These are phyloP conservation scores for Plebejus melissa DNA, from an alignment of 2,888 invertebrate genomes.

Conservation along the genomic window DNA sequence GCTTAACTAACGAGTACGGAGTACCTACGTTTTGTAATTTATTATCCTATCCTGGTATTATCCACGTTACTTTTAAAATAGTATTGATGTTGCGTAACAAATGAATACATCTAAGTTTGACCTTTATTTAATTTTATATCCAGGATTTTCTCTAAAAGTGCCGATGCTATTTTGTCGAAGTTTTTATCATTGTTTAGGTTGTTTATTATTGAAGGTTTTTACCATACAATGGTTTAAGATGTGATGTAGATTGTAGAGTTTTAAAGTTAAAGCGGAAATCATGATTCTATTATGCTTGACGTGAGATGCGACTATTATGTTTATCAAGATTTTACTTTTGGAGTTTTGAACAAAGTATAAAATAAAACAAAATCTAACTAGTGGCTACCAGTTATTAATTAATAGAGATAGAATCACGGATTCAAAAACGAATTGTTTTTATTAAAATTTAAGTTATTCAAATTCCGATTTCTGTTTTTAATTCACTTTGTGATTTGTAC, in stretches of 20 bases:
- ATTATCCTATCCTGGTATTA: not conserved
- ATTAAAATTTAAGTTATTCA: too few species aligned
- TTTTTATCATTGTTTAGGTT: not conserved
- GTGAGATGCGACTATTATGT: too few species aligned
- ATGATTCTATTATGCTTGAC: not conserved
- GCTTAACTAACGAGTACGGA: not conserved
- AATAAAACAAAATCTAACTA: too few species aligned
- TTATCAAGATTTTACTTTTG: too few species aligned
- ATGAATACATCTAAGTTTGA: not conserved
- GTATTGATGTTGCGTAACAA: not conserved
- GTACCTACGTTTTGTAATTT: not conserved
- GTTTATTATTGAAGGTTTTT: not conserved
- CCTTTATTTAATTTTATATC: not conserved
- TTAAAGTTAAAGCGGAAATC: too few species aligned
- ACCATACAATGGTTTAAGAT: not conserved
- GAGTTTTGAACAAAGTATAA: too few species aligned
- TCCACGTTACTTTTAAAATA: not conserved
- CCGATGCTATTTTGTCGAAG: not conserved
- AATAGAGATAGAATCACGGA: too few species aligned
- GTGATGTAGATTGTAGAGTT: not conserved
- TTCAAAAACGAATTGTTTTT: too few species aligned
- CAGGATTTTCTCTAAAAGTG: not conserved
- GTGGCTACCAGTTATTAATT: too few species aligned
- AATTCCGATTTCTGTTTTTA: too few species aligned
- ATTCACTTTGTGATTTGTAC: too few species aligned